phyloP scores from a whole-genome alignment of 2,797 vertebrate species.

The Otus scops region DNA sequence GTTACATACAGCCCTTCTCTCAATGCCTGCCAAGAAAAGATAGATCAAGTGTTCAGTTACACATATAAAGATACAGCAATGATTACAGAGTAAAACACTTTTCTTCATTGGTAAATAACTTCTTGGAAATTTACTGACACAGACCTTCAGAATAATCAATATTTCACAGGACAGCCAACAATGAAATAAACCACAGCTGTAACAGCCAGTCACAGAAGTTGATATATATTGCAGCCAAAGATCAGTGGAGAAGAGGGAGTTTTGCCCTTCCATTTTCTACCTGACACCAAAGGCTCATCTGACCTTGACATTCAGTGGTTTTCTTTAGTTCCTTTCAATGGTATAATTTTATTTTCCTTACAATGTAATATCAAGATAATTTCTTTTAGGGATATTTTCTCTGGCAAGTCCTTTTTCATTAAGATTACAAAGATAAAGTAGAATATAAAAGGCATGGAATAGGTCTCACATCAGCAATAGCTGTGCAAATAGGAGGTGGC shows the following conservation, averaged over 20 bases:
- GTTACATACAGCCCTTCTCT: background rate
- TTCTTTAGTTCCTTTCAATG: background rate
- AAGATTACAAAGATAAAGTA: background rate
- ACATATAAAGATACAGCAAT: background rate
- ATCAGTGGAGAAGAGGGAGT: background rate
- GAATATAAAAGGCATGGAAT: background rate
- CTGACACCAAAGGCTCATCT: background rate
- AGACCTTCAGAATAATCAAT: constrained; percentile 15
- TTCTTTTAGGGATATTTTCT: background rate
- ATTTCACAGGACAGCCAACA: background rate
- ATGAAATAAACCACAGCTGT: background rate
- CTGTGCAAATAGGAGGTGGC: background rate
- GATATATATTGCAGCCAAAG: background rate
- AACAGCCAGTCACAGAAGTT: background rate
- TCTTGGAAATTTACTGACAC: constrained; percentile 1
- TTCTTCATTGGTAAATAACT: background rate
- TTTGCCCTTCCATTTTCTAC: background rate
- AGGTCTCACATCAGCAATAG: background rate
- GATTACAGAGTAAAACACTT: background rate
- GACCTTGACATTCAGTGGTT: background rate
- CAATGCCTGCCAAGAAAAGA: background rate
- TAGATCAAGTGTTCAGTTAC: constrained; percentile 25
- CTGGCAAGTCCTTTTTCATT: background rate
- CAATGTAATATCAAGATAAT: background rate
- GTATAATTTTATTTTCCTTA: background rate